These are phyloP conservation scores for Cryptocheilus praepositus DNA, from an alignment of 2,888 invertebrate genomes.

Conservation along the genomic window DNA sequence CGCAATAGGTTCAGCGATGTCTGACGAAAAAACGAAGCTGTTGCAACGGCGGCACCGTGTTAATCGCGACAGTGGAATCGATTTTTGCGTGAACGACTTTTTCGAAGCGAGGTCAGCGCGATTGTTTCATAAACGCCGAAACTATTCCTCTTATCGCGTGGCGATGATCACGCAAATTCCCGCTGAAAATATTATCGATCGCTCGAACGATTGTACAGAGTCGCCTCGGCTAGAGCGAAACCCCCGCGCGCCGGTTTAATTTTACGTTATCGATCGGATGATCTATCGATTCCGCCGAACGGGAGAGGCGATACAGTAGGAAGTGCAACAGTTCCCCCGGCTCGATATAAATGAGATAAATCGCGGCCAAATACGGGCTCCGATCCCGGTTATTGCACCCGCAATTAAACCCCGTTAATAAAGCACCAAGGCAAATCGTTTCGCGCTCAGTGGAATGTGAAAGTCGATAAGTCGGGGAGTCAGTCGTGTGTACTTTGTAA, in stretches of 20 bases:
- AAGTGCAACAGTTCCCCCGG: slow-evolving; percentile 28
- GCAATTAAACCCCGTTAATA: slow-evolving; percentile 64
- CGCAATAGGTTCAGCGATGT: no score
- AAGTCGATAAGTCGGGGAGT: slow-evolving; percentile 56
- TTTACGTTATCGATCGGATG: neutral
- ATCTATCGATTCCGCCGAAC: neutral
- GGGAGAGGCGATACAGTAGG: slow-evolving; percentile 29
- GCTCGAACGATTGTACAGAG: no score
- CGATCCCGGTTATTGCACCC: slow-evolving; percentile 28
- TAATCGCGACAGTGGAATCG: no score
- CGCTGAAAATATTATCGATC: no score
- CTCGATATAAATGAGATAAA: slow-evolving; percentile 57
- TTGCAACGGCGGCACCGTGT: no score
- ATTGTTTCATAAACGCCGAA: no score
- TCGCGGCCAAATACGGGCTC: slow-evolving; percentile 55
- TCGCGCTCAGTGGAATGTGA: slow-evolving; percentile 64
- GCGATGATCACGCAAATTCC: no score
- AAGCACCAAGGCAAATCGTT: slow-evolving; percentile 63
- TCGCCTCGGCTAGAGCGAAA: neutral
- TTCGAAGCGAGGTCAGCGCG: no score
- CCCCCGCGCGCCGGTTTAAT: neutral
- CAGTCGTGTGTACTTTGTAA: slow-evolving; percentile 18
- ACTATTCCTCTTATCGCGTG: no score
- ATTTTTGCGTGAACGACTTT: no score
- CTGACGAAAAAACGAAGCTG: no score